phyloP scores from a whole-genome alignment of 2,797 vertebrate genomes.

The Apogon talboti region DNA sequence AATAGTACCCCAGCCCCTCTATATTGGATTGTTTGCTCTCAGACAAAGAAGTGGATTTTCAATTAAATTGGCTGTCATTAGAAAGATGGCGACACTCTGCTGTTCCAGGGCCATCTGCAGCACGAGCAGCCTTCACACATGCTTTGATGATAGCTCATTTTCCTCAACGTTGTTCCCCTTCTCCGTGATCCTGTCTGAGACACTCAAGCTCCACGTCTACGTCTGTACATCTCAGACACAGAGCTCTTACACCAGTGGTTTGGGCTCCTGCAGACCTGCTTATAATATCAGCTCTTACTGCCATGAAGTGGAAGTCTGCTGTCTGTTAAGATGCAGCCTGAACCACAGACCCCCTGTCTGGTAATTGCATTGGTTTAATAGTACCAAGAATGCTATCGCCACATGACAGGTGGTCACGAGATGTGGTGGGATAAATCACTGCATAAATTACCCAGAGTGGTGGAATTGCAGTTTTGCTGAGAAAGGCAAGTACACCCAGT shows the following conservation, averaged over 20 bases:
- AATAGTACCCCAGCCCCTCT: conserved; percentile 46
- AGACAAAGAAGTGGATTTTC: conserved; percentile 73
- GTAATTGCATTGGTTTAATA: conserved; percentile 72
- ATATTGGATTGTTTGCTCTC: conserved; percentile 69
- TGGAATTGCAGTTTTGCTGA: conserved; percentile 59
- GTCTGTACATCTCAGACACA: conserved; percentile 20
- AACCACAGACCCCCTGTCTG: conserved; percentile 57
- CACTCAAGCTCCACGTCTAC: conserved; percentile 18
- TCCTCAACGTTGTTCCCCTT: conserved; percentile 26
- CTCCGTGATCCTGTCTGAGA: conserved; percentile 36
- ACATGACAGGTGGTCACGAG: conserved; percentile 76
- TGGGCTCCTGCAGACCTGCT: conserved; percentile 32
- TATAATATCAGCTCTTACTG: conserved; percentile 35
- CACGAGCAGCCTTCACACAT: conserved; percentile 40
- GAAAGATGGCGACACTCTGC: conserved; percentile 49
- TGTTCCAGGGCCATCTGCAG: conserved; percentile 44
- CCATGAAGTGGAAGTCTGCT: conserved; percentile 43
- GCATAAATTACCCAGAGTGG: conserved; percentile 65
- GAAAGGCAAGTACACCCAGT: conserved; percentile 40
- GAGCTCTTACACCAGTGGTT: conserved; percentile 20
- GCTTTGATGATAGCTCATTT: conserved; percentile 67
- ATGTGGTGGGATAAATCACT: conserved; percentile 73
- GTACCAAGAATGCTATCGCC: conserved; percentile 66
- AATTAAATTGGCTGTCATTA: conserved; percentile 77
- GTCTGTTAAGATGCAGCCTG: conserved; percentile 64